Conservation (phyloP, 2,888 invertebrate genomes). For the Torymus aiolomorphi region DNA sequence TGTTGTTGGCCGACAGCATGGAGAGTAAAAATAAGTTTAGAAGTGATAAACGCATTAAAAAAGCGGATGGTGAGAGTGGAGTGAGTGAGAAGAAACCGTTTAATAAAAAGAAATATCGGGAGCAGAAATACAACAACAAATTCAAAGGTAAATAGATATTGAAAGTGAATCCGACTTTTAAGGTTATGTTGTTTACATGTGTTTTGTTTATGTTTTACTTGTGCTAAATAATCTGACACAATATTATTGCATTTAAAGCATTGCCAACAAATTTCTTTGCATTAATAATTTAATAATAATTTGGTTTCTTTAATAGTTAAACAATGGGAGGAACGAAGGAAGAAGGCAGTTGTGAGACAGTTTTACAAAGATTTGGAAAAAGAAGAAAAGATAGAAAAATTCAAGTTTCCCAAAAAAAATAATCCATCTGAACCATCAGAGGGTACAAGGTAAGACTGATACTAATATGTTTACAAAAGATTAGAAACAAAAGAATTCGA, state of each 20-base stretch:
- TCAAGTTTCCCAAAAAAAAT: conserved; percentile 15
- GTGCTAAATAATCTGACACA: too few relatives aligned
- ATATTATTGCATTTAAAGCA: too few relatives aligned
- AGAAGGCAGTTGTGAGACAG: conserved; percentile 78
- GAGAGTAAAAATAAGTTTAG: conserved; percentile 23
- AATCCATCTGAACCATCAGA: conserved; percentile 54
- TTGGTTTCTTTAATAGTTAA: conserved; percentile 73
- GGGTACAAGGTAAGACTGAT: conserved; percentile 53
- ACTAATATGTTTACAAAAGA: conserved; percentile 8
- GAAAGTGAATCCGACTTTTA: not conserved
- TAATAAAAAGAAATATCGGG: conserved; percentile 82
- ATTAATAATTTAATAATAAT: conserved; percentile 35
- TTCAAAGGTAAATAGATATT: conserved; percentile 76
- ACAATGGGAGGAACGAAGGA: conserved; percentile 82
- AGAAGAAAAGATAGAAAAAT: conserved; percentile 69
- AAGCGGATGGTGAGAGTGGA: conserved; percentile 2
- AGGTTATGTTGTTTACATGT: conserved; percentile 44
- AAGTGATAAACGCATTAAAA: conserved; percentile 7
- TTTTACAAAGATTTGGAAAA: conserved; percentile 79
- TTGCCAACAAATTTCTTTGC: conserved; percentile 2
- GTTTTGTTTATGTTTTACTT: not conserved
- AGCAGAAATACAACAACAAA: conserved; percentile 84
- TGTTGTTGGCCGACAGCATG: conserved; percentile 24
- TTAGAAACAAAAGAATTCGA: not conserved
- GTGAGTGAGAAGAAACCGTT: conserved; percentile 78